phyloP scores from a whole-genome alignment of 2,113 vertebrate genomes.

The Corythaeola cristata region DNA sequence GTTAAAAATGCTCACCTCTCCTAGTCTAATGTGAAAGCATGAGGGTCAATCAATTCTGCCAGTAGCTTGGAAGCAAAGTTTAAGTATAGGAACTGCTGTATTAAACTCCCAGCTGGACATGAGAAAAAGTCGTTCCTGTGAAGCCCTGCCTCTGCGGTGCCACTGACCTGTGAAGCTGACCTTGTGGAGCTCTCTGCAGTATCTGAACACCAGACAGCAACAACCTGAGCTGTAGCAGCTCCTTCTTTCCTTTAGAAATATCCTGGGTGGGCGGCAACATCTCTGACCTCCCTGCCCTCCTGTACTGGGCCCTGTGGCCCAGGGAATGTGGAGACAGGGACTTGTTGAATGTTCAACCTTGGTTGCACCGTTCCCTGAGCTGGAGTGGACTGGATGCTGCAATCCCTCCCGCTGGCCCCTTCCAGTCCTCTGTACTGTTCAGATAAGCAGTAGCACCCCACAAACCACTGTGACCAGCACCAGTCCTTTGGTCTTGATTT shows the following conservation, averaged over 20 bases:
- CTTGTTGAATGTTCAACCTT: neutral
- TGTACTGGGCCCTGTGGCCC: neutral
- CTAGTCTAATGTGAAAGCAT: neutral
- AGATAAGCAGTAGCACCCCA: neutral
- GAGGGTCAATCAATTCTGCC: neutral
- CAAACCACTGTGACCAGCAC: neutral
- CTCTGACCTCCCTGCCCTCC: neutral
- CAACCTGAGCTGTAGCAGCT: neutral
- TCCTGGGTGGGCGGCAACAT: neutral
- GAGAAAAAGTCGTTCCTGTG: neutral
- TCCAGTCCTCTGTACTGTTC: neutral
- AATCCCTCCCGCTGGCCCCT: neutral
- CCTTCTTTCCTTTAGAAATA: neutral
- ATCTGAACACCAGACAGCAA: neutral
- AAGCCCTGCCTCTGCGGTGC: neutral
- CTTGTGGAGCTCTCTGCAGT: neutral
- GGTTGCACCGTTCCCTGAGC: neutral
- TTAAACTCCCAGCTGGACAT: neutral
- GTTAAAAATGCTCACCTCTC: neutral
- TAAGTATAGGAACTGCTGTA: neutral
- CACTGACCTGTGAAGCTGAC: neutral
- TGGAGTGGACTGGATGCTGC: neutral
- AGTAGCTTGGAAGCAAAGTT: neutral
- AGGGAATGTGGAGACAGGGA: accelerated
- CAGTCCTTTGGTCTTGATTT: too few relatives aligned